A percentile compares a stretch with the other conserved stretches of the same genome.
These are phyloP conservation scores for Limnodromus scolopaceus DNA, from an alignment of 2,797 vertebrate species.

Conservation along the genomic window DNA sequence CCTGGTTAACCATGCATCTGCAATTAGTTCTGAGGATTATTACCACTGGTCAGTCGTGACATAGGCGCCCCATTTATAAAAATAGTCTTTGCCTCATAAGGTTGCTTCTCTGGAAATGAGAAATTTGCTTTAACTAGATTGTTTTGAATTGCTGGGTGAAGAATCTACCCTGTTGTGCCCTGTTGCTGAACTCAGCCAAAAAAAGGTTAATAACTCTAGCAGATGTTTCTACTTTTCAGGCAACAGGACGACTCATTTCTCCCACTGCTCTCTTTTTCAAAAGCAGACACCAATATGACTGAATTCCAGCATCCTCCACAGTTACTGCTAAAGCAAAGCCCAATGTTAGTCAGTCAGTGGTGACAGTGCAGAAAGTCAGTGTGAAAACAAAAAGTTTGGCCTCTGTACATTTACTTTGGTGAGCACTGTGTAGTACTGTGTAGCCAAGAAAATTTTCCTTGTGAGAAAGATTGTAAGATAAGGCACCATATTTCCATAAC, in stretches of 20 bases:
- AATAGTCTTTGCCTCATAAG: conserved; percentile 67
- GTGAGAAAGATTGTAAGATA: background rate
- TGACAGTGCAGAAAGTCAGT: background rate
- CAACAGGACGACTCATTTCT: conserved; percentile 39
- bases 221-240: conserved; percentile 75
- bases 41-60: background rate
- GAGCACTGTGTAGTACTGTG: background rate
- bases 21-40: background rate
- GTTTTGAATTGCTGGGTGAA: conserved; percentile 72
- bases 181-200: conserved; percentile 75
- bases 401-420: background rate
- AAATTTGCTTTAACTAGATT: conserved; percentile 74
- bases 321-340: background rate
- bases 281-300: conserved; percentile 46
- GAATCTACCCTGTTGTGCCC: conserved; percentile 70
- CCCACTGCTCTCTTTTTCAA: conserved; percentile 33
- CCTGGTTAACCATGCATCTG: background rate
- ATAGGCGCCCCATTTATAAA: conserved; percentile 56
- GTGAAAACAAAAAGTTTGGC: background rate
- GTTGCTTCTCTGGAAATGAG: conserved; percentile 61
- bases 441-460: background rate
- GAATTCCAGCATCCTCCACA: conserved; percentile 36
- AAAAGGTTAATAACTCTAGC: conserved; percentile 75
- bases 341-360: background rate
- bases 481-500: background rate